phyloP scores from a whole-genome alignment of 2,113 vertebrate species.

The Poecilia latipinna region DNA sequence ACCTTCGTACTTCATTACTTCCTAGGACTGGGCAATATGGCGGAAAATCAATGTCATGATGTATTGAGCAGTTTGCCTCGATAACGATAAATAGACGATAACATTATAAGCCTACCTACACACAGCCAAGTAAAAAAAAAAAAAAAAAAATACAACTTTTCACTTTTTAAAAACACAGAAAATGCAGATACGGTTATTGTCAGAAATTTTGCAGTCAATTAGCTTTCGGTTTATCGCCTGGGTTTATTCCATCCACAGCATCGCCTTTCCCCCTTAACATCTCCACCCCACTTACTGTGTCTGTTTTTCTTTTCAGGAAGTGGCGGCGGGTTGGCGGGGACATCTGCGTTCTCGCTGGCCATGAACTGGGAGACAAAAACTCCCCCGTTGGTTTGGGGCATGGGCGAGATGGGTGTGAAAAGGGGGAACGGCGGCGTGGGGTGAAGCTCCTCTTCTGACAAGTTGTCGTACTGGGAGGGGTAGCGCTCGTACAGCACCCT shows the following conservation, averaged over 20 bases:
- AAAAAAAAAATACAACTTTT: too few relatives aligned
- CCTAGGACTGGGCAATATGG: too few relatives aligned
- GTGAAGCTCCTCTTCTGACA: constrained; percentile 90
- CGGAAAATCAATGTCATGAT: too few relatives aligned
- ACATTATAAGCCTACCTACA: too few relatives aligned
- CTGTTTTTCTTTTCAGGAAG: constrained; percentile 97
- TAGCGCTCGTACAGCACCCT: constrained; percentile 87
- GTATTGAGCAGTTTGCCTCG: too few relatives aligned
- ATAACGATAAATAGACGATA: too few relatives aligned
- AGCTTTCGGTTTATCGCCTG: too few relatives aligned
- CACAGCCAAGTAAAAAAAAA: too few relatives aligned
- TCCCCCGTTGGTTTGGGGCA: constrained; percentile 84
- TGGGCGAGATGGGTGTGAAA: constrained; percentile 86
- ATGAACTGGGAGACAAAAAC: constrained; percentile 82
- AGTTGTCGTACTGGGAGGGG: constrained; percentile 94
- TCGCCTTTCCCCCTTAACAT: neutral
- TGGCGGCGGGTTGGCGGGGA: constrained; percentile 90
- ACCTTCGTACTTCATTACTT: neutral
- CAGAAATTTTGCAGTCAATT: too few relatives aligned
- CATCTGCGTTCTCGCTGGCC: constrained; percentile 74
- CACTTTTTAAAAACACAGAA: too few relatives aligned
- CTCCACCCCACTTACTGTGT: constrained; percentile 87
- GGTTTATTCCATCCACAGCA: too few relatives aligned
- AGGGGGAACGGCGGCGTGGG: constrained; percentile 79
- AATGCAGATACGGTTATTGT: too few relatives aligned